These are phyloP conservation scores for Crotalus viridis DNA, from an alignment of 2,113 vertebrate species.

Conservation along the genomic window DNA sequence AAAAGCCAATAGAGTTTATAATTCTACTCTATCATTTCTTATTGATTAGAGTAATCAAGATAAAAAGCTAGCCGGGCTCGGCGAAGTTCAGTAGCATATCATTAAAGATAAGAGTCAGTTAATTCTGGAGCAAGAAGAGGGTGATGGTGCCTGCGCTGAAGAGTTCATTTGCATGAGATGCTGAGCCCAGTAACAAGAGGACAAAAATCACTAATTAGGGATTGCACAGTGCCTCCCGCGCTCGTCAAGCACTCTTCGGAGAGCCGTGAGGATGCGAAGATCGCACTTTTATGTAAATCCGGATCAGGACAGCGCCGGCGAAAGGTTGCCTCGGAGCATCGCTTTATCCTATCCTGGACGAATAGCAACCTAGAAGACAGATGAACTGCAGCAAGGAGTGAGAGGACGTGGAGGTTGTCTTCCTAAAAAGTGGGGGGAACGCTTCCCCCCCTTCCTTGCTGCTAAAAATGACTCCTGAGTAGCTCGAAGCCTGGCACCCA, in stretches of 20 bases:
- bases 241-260: conserved; percentile 82
- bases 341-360: not conserved
- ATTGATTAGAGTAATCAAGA: conserved; percentile 91
- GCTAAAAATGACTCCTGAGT: not conserved
- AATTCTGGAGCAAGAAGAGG: conserved; percentile 80
- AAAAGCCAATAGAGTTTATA: conserved; percentile 85
- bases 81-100: conserved; percentile 83
- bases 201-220: conserved; percentile 98
- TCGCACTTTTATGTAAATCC: conserved; percentile 71
- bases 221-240: conserved; percentile 81
- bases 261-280: conserved; percentile 68
- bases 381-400: not conserved
- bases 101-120: conserved; percentile 91
- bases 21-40: conserved; percentile 85
- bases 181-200: conserved; percentile 86
- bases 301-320: conserved; percentile 58
- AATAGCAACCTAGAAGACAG: not conserved
- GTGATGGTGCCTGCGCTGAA: conserved; percentile 83
- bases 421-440: not conserved
- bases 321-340: conserved; percentile 43
- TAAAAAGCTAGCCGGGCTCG: conserved; percentile 81
- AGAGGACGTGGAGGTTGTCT: not conserved
- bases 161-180: conserved; percentile 93
- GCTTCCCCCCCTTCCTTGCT: not conserved
- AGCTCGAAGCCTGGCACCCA: not conserved